Evolutionary conservation across 2,888 invertebrate genomes (phyloP), one percentile per base, ranked within the genome.

Genomic region (Platerodrilus igneus): DNA sequence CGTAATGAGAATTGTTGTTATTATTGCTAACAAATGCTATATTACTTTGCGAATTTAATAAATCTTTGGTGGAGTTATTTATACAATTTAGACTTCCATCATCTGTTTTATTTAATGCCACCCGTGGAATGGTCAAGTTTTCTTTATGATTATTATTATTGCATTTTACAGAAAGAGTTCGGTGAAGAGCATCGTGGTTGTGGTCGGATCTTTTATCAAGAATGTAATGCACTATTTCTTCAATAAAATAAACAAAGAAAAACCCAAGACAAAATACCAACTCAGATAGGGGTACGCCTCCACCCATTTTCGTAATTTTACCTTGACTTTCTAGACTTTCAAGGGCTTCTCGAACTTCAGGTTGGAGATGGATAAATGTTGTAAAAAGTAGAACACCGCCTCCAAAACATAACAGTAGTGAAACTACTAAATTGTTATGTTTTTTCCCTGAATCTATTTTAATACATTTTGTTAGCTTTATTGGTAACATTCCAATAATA

Each of bases 311-410:
- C 2, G 72, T 71, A 8, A 77, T 59, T 23, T 66, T 63, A 1
- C 69, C 67, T 14, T 66, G 60, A 1, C 59, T 51, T 43, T 73
- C 69, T 26, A 77, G 66, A 4, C 56, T 52, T 18, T 69, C 69
- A 45, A 79, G 75, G 45, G 72, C 71, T 47, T 74, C 72, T n/a
- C 78, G 66, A 9, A 80, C 78, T 65, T 81, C 80, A 10, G 81
- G 81, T 29, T 79, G 76, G 20, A 81, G 64, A 53, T 81, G 81
- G 3, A 80, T 62, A 57, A 81, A 78, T 6, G 78, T 77, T 10
- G 81, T 81, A 58, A 76, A 78, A 8, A 81, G 66, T 14, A 81
- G 65, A 4, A 81, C 80, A 9, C 81, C 81, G 14, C 80, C 80
- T 9, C 80, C 80, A 58, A 79, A 79, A 56, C 78, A 79, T 29